A percentile compares a stretch with the other conserved stretches of the same genome.
phyloP scores from a whole-genome alignment of 2,888 invertebrate species.

The Lasioglossum oenotherae region DNA sequence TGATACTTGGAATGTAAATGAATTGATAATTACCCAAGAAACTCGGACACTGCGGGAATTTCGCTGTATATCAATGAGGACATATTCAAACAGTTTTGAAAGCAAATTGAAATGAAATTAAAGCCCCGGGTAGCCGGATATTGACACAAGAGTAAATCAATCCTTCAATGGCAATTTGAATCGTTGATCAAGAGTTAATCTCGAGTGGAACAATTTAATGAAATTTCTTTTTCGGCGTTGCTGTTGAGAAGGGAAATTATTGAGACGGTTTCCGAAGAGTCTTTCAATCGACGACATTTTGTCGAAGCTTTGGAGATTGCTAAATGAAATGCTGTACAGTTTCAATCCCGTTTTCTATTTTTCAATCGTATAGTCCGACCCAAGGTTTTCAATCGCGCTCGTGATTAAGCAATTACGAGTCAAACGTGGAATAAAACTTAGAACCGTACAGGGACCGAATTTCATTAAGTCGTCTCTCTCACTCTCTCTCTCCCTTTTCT shows the following conservation, averaged over 20 bases:
- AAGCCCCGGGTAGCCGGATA: not conserved
- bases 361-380: not conserved
- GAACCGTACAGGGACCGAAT: not conserved
- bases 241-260: not conserved
- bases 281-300: not conserved
- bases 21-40: no score
- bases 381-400: not conserved
- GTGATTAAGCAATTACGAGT: not conserved
- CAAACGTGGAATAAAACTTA: not conserved
- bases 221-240: not conserved
- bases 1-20: no score
- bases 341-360: not conserved
- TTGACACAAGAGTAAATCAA: not conserved
- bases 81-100: not conserved
- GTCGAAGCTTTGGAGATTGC: not conserved
- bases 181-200: not conserved
- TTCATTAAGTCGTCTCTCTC: not conserved
- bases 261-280: not conserved
- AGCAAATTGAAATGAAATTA: not conserved
- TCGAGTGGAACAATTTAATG: not conserved
- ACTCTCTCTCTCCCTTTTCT: no score
- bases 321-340: not conserved
- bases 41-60: no score
- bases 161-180: not conserved
- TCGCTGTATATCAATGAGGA: not conserved